Evolutionary conservation across 2,888 invertebrate genomes (phyloP), one percentile per base, ranked within the genome.

Genomic region (Pterostichus madidus): DNA sequence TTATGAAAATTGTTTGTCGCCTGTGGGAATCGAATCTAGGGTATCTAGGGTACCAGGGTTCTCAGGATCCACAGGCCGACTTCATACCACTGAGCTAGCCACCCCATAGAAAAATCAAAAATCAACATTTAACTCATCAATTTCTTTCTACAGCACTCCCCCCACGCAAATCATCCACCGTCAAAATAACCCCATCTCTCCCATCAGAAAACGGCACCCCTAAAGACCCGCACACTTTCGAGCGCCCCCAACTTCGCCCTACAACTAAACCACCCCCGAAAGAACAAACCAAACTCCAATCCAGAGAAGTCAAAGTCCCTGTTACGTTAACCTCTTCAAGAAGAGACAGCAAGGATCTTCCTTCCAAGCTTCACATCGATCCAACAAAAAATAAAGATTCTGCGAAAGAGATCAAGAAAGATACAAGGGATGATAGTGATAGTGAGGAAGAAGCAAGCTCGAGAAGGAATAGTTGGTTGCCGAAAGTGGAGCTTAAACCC

Each of bases 221-320:
- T 10, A 80, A 79, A 31, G 80, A 73, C 46, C 56, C 73, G 5
- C 81, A 81, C 31, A 73, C 73, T 13, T 81, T 81, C 46, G 73
- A 81, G 56, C 73, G 71, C 5, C 80, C 80, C 6, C 32, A 71
- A 35, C 52, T 71, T 5, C 52, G 73, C 5, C 32, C 52, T 10
- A 52, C 32, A 4, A 5, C 10, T 8, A 64, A 78, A 86, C 56
- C 56, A 56, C 13, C 13, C 15, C 86, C 84, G 59, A 86, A 82
- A 78, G 86, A 78, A 35, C 64, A 11, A 39, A 79, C 64, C 46
- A 84, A 86, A 71, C 84, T 88, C 10, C 88, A 87, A 84, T 87
- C 87, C 5, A 86, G 87, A 39, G 89, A 89, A 80, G 88, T 90
- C 5, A 90, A 90, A 86, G 89, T 91, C 10, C 88, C 89, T n/a